Conservation (phyloP, 1,140 invertebrate species). For the Lysiphlebus fabarum region DNA sequence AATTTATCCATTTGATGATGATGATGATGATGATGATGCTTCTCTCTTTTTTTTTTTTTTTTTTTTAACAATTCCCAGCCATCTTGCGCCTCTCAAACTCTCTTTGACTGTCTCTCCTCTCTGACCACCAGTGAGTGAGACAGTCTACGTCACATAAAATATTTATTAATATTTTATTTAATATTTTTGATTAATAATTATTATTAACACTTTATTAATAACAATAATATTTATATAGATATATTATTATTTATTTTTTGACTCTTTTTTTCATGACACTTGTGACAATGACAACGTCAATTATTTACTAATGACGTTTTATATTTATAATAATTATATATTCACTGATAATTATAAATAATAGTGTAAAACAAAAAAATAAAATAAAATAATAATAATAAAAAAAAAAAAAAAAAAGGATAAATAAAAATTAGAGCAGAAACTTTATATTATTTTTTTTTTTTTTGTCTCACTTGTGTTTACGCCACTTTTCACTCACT, state of each 20-base stretch:
- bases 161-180: too few relatives aligned
- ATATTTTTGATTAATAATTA: background rate
- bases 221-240: too few relatives aligned
- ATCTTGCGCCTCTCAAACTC: constrained; percentile 25
- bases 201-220: background rate
- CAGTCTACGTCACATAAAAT: background rate
- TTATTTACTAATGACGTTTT: background rate
- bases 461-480: constrained; percentile 26
- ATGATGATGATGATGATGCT: background rate
- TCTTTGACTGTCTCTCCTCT: constrained; percentile 5
- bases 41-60: constrained; percentile 13
- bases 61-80: constrained; percentile 24
- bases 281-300: background rate
- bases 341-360: too few relatives aligned
- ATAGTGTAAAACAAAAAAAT: too few relatives aligned
- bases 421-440: constrained; percentile 7
- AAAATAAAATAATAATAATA: background rate
- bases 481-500: constrained; percentile 32
- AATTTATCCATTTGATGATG: background rate
- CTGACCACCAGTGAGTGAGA: constrained; percentile 13
- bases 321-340: too few relatives aligned
- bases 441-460: background rate
- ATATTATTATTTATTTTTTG: background rate
- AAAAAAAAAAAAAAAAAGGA: constrained; percentile 11
- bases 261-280: background rate